phyloP scores from a whole-genome alignment of 2,113 vertebrate species.

The Micromys minutus region DNA sequence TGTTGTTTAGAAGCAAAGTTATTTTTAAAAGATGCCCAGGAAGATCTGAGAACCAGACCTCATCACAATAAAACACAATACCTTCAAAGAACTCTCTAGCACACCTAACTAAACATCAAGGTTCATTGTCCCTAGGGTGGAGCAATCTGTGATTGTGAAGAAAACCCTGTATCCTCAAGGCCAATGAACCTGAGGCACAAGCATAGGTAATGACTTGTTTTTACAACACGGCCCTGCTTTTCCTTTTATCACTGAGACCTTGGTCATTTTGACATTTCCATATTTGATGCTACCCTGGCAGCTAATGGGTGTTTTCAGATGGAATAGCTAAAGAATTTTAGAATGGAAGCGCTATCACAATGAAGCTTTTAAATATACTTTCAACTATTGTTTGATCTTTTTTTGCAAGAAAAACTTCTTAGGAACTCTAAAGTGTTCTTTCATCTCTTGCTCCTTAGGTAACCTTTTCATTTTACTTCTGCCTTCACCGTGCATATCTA shows the following conservation, averaged over 20 bases:
- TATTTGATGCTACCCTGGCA: constrained; percentile 77
- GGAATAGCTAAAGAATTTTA: constrained; percentile 71
- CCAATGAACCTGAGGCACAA: constrained; percentile 54
- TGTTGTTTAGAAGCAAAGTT: constrained; percentile 61
- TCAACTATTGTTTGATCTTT: constrained; percentile 77
- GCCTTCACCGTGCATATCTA: constrained; percentile 57
- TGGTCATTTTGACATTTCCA: constrained; percentile 73
- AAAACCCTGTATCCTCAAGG: constrained; percentile 66
- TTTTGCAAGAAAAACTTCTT: constrained; percentile 80
- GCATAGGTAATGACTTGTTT: constrained; percentile 71
- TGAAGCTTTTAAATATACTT: constrained; percentile 75
- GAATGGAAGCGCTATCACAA: constrained; percentile 68
- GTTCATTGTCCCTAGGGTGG: constrained; percentile 53
- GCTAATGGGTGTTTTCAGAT: constrained; percentile 75
- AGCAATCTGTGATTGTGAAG: constrained; percentile 63
- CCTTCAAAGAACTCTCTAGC: constrained; percentile 70
- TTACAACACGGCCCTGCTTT: constrained; percentile 67
- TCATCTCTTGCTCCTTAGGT: constrained; percentile 70
- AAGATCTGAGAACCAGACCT: constrained; percentile 55
- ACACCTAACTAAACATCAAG: constrained; percentile 58
- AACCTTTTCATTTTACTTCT: constrained; percentile 72
- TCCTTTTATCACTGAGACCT: constrained; percentile 69
- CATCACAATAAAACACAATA: constrained; percentile 53
- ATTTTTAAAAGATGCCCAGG: constrained; percentile 34
- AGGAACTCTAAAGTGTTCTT: constrained; percentile 71